phyloP scores from a whole-genome alignment of 1,140 invertebrate species.

The Ips nitidus region DNA sequence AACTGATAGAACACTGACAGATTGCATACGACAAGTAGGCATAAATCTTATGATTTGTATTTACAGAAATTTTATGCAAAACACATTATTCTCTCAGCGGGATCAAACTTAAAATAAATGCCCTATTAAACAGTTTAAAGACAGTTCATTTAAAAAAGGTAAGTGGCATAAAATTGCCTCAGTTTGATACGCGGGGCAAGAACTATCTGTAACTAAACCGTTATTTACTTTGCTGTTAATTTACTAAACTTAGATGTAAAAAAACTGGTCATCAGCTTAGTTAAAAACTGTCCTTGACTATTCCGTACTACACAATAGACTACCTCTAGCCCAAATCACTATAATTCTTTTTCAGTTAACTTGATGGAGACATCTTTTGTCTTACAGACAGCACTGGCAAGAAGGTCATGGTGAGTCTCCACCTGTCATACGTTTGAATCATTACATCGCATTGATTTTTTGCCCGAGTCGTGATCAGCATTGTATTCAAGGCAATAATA shows the following conservation, averaged over 20 bases:
- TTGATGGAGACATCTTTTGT: constrained; percentile 33
- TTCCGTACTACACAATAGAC: constrained; percentile 26
- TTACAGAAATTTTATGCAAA: constrained; percentile 23
- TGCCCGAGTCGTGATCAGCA: constrained; percentile 26
- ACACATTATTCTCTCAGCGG: constrained; percentile 29
- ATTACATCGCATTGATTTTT: constrained; percentile 31
- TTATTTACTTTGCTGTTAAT: constrained; percentile 32
- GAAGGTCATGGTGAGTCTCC: constrained; percentile 32
- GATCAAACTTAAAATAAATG: constrained; percentile 34
- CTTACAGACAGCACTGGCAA: constrained; percentile 24
- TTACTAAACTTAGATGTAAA: constrained; percentile 15
- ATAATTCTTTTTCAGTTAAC: constrained; percentile 29
- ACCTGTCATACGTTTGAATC: constrained; percentile 35
- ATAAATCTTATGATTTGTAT: constrained; percentile 28
- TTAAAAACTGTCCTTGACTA: constrained; percentile 24
- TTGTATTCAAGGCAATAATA: constrained; percentile 37
- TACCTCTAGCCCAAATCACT: constrained; percentile 12
- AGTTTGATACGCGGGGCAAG: constrained; percentile 28
- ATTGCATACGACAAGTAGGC: constrained; percentile 16
- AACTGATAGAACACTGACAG: constrained; percentile 9
- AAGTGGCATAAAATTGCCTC: constrained; percentile 34
- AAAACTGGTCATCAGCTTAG: constrained; percentile 29
- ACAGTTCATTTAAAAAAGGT: constrained; percentile 32
- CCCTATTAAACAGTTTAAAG: constrained; percentile 35
- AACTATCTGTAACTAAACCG: constrained; percentile 30